Evolutionary conservation across 2,113 vertebrate species (phyloP).

Genomic region (Ceyx melanurus): DNA sequence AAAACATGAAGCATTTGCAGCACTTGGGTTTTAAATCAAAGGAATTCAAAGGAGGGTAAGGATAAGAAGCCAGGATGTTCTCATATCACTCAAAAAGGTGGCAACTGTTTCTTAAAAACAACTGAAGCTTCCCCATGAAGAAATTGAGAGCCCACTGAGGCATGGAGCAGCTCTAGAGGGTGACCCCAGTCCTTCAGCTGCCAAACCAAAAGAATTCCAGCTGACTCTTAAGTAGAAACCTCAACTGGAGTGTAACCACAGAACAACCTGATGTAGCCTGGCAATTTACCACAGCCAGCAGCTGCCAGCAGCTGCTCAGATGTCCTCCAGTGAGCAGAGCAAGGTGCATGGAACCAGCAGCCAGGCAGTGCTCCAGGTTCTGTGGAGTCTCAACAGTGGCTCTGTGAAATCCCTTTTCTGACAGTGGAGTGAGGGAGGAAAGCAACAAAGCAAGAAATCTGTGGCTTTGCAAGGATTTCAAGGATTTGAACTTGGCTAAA

Average conservation of each 20-base stretch:
- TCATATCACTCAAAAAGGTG: neutral
- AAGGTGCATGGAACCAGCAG: rapidly evolving
- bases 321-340: neutral
- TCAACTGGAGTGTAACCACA: neutral
- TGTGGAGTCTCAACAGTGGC: rapidly evolving
- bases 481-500: neutral
- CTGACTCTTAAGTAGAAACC: neutral
- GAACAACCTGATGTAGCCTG: neutral
- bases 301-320: neutral
- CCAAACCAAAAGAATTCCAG: neutral
- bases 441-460: neutral
- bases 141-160: neutral
- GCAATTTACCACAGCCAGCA: neutral
- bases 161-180: neutral
- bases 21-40: neutral
- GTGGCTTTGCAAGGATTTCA: neutral
- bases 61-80: neutral
- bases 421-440: neutral
- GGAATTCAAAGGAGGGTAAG: neutral
- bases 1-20: neutral
- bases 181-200: neutral
- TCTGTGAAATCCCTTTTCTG: neutral
- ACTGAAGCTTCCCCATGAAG: neutral
- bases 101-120: neutral
- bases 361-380: neutral